Conservation (phyloP, 2,113 vertebrate species). For the Microtus ochrogaster region DNA sequence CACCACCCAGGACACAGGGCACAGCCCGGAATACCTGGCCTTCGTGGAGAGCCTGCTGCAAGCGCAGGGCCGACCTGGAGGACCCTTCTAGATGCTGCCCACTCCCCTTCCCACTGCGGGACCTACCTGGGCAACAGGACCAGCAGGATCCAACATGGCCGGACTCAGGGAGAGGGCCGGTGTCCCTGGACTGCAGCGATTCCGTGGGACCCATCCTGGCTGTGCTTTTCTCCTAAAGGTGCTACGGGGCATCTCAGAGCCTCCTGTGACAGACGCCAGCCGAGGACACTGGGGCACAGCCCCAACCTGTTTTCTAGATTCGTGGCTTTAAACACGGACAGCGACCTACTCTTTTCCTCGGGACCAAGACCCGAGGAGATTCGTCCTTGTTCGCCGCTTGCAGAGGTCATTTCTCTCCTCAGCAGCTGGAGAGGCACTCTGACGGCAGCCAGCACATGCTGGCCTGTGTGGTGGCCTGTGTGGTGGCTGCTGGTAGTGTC, state of each 20-base stretch:
- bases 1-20: slow-evolving; percentile 81
- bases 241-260: slow-evolving; percentile 88
- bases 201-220: not conserved
- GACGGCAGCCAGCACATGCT: not conserved
- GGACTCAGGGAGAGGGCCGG: slow-evolving; percentile 77
- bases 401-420: not conserved
- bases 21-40: slow-evolving; percentile 88
- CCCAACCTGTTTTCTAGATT: slow-evolving; percentile 82
- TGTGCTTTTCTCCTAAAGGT: slow-evolving; percentile 88
- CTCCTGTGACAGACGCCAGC: not conserved
- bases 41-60: slow-evolving; percentile 93
- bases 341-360: not conserved
- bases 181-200: not conserved
- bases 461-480: not conserved
- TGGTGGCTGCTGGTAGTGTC: not conserved
- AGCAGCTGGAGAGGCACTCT: not conserved
- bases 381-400: not conserved
- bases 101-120: not conserved
- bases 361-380: slow-evolving; percentile 25
- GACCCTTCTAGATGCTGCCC: slow-evolving; percentile 70
- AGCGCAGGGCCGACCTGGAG: slow-evolving; percentile 88
- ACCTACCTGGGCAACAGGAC: slow-evolving; percentile 72
- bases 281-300: not conserved
- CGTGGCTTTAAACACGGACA: slow-evolving; percentile 86
- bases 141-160: slow-evolving; percentile 13